phyloP scores from a whole-genome alignment of 2,113 vertebrate species.

The Amphiprion percula region DNA sequence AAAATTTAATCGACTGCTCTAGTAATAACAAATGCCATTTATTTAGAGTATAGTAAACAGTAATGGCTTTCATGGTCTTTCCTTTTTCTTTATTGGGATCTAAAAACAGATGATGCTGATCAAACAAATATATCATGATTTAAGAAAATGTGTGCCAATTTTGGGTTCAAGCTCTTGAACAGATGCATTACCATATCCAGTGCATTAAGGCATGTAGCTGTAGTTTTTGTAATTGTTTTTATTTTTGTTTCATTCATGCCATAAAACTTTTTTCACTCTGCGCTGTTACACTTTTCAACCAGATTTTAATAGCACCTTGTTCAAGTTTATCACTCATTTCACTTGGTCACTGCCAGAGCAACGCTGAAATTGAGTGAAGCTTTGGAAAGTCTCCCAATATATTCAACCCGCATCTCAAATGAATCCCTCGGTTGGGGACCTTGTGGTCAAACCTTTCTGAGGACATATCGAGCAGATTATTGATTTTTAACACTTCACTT shows the following conservation, averaged over 20 bases:
- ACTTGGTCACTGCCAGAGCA: constrained; percentile 23
- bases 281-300: background rate
- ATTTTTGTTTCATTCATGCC: background rate
- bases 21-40: constrained; percentile 21
- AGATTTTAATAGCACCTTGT: constrained; percentile 40
- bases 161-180: background rate
- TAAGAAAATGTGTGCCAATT: constrained; percentile 5
- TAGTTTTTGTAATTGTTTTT: background rate
- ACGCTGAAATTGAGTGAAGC: constrained; percentile 51
- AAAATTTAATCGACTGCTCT: background rate
- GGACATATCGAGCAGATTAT: constrained; percentile 76
- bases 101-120: constrained; percentile 16
- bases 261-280: constrained; percentile 4
- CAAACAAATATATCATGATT: constrained; percentile 15
- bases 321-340: constrained; percentile 53
- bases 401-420: constrained; percentile 57
- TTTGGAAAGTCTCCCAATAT: constrained; percentile 54
- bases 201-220: background rate
- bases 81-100: constrained; percentile 5
- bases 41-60: constrained; percentile 18
- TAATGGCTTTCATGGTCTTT: constrained; percentile 1
- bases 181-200: background rate
- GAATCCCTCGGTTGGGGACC: constrained; percentile 47
- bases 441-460: constrained; percentile 67
- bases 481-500: constrained; percentile 83